Conservation (phyloP, 2,888 invertebrate species). For the Cheilosia vernalis region DNA sequence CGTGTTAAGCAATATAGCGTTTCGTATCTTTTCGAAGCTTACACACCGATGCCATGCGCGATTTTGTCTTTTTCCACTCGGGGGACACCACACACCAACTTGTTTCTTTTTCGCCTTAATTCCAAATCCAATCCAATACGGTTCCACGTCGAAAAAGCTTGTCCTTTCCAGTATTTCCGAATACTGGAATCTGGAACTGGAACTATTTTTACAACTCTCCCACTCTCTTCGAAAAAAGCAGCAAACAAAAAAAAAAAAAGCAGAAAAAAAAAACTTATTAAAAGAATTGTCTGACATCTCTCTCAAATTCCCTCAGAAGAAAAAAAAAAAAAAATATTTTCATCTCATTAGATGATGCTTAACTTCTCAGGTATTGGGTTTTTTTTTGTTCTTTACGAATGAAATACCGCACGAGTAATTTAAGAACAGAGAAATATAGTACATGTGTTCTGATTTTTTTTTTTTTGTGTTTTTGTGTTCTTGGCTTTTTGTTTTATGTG, state of each 20-base stretch:
- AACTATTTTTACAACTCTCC: conserved; percentile 53
- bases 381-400: conserved; percentile 14
- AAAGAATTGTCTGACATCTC: conserved; percentile 63
- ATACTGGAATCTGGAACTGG: conserved; percentile 70
- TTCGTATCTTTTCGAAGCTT: conserved; percentile 61
- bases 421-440: conserved; percentile 30
- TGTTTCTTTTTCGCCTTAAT: neutral
- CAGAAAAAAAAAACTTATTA: conserved; percentile 36
- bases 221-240: conserved; percentile 42
- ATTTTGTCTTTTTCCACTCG: conserved; percentile 13
- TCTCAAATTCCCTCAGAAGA: conserved; percentile 38
- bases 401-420: conserved; percentile 38
- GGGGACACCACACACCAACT: conserved; percentile 1
- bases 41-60: conserved; percentile 62
- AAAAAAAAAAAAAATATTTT: conserved; percentile 63
- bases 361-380: conserved; percentile 57
- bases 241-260: neutral
- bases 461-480: neutral
- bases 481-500: conserved; percentile 6
- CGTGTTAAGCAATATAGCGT: conserved; percentile 54
- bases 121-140: conserved; percentile 41
- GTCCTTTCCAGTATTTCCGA: conserved; percentile 62
- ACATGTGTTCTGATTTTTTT: conserved; percentile 12
- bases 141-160: conserved; percentile 71
- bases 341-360: conserved; percentile 68